Base-by-base conservation (phyloP, 2,113 vertebrate genomes). In the Mohoua ochrocephala region DNA sequence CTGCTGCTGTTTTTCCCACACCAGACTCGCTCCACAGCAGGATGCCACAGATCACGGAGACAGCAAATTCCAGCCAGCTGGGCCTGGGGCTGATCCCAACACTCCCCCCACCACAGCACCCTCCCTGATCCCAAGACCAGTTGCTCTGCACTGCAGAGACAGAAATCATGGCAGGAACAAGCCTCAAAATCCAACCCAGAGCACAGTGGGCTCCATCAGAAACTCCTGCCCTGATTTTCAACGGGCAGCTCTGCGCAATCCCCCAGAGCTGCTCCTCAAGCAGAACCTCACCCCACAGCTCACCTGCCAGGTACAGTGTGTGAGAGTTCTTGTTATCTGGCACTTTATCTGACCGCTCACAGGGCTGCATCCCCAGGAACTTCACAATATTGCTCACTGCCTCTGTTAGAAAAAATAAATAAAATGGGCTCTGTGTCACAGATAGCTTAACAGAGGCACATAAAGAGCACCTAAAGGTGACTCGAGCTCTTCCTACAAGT, bases 281-380 rank as follows among this genome's bases (percentile, higher is more conserved):
- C 63, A 69, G 49, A 88, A 11, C 50, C 63, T 79, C 49, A n/a
- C 1, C 44, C 71, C 60, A 42, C 10, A 82, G 44, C 97, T 98
- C 81, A 98, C 98, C 98, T 75, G 98, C 98, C 53, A 98, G 95
- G 77, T 98, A 98, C 63, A 98, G 86, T 0, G 97, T 98, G 91
- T 98, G 98, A 2, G 98, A 98, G 39, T 98, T 98, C 95, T 98
- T 98, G 96, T 98, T 98, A 28, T 98, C 98, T 1, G 98, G 98
- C 33, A 98, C 98, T 93, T 98, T 98, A 92, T 98, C 98, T 1
- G 98, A 98, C 7, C 98, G 94, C 91, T 98, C 98, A n/a, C 98
- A 98, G 37, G 98, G 98, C 74, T 98, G 98, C 98, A 98, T 98
- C 56, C 98, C 98, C 87, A 98, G 92, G 94, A 98, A 98, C 87